Evolutionary conservation across 1,140 invertebrate genomes (phyloP), one percentile per base, ranked within the genome.

Genomic region (Theocolax elegans): DNA sequence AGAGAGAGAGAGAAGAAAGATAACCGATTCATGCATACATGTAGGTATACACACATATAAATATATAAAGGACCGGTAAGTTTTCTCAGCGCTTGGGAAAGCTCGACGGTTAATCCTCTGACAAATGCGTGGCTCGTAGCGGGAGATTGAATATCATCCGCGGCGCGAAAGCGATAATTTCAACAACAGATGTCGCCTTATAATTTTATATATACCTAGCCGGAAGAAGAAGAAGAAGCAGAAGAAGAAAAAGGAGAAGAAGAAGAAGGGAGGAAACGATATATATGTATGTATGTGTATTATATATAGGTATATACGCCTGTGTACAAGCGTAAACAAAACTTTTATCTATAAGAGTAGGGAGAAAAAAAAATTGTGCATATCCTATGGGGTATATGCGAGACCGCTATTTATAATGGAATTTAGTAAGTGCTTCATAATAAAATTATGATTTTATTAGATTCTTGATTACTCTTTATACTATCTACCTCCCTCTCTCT

Each of bases 381-480:
- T 29, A 60, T 44, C 40, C 23, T 29, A n/a, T 19, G 8, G 23
- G 19, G 4, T 13, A 46, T 15, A 23, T 27, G 9, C 29, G 63
- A 56, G 63, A 44, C 63, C 19, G 49, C 53, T 67, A 46, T 58
- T 67, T 58, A 58, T 56, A 58, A 67, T 67, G 64, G 31, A 54
- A 54, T 65, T 53, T 38, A 17, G 10, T 58, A 58, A 42, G 19
- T 35, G 51, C 8, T 8, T 56, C 27, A 19, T 35, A 67, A 67
- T 67, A 67, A 59, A 49, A 67, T 59, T 67, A 49, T 59, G 65
- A 67, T 67, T 67, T 67, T 67, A 67, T 59, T 67, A 58, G 42
- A 40, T 38, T 53, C 31, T 21, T 53, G 12, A 64, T 64, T 63
- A 35, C 8, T 49, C 17, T 31, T n/a, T 21, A 12, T 29, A 46